Base-by-base conservation (phyloP, 2,797 vertebrate genomes). In the Intellagama lesueurii region DNA sequence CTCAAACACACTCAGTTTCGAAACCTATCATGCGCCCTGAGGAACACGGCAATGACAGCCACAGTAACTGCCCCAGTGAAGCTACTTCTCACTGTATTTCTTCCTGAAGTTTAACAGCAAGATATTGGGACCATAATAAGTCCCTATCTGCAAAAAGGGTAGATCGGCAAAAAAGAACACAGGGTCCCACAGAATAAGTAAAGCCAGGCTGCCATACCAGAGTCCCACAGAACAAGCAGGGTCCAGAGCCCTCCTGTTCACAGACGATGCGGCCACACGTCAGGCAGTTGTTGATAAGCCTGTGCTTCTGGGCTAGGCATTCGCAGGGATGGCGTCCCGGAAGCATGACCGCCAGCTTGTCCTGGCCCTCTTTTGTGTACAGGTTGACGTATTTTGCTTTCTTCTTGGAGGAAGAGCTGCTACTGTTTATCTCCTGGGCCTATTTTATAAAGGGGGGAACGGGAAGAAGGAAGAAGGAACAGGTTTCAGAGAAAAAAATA, bases 291-390 rank as follows among this genome's bases (percentile, higher is more conserved):
- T 98, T 99, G 96, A 99, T 97, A 40, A 99, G 98, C 81, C 95
- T 98, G 97, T 99, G 99, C 95, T 98, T 99, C 95, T 99, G 99
- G 89, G 98, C 99, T 92, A 99, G 97, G 93, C 99, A 99, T 6
- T 99, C 98, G 1, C 99, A 99, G 75, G 96, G 6, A 4, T 99
- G 96, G 32, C 98, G 98, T 28, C 99, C 99, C 0, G 99, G 99
- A 60, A 99, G 97, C 17, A 99, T 92, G 44, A 99, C 96, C 0
- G 98, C 89, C 93, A 99, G 97, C 89, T 94, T 97, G 95, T 99
- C 98, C 93, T 99, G 98, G 22, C 99, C 99, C 91, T 99, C 98
- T 96, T 98, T 98, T 2, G 97, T 98, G 60, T 99, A 99, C 72
- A 99, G 96, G 93, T 89, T 99, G 89, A 99, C 97, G 78, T 97